Evolutionary conservation across 1,140 invertebrate genomes (phyloP), one percentile per base, ranked within the genome.

Genomic region (Drosophila santomea): DNA sequence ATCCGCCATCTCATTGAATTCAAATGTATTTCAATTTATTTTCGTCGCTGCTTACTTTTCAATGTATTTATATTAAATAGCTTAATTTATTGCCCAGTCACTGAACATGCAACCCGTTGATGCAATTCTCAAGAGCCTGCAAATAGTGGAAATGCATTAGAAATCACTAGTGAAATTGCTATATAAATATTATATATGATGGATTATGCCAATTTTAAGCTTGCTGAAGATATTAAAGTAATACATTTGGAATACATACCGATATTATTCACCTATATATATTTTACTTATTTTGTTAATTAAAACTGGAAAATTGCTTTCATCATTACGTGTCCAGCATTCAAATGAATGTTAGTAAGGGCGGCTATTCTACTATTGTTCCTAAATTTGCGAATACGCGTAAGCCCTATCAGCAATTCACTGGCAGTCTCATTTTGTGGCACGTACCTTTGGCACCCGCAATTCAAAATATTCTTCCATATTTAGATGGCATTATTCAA

Each of bases 11-110:
- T 25, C 1, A 17, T 52, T 52, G 20, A 17, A 52, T 36, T 79
- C 52, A 76, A 83, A 61, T 61, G 76, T 57, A 60, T 64, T 47
- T 14, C 2, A 76, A 17, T 58, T 17, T 58, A 47, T 69, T 78
- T 78, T 67, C 5, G 25, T 11, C 20, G 28, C 50, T 58, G 47
- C 38, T 66, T 52, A 44, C 38, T 41, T 52, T 52, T 57, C 41
- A 15, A 44, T 38, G 32, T 48, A 43, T 23, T 12, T 23, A 58
- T 36, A 41, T 71, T 48, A 39, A 71, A 51, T 60, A 78, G 14
- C 41, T 62, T n/a, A 39, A 43, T 35, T 68, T 78, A 62, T 58
- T 66, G 71, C 45, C 20, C 10, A 44, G 59, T 64, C 72, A 74
- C 47, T 74, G 72, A 44, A 12, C 61, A 67, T 51, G 62, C 47